Evolutionary conservation across 2,797 vertebrate species (phyloP).

Genomic region (Poeciliopsis infans): DNA sequence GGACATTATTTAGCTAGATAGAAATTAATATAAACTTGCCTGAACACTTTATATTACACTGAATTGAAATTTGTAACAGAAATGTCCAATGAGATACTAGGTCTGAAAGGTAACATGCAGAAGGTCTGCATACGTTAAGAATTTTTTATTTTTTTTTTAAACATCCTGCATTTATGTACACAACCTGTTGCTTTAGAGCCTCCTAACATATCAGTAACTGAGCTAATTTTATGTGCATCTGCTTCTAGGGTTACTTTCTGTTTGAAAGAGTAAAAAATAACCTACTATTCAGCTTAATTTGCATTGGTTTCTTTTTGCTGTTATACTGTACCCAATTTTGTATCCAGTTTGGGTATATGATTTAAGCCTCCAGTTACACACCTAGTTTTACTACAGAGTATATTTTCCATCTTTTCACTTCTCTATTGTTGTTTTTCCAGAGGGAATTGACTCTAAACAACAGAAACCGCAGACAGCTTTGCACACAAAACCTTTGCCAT

Average conservation of each 20-base stretch:
- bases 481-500: neutral
- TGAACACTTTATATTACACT: neutral
- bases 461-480: neutral
- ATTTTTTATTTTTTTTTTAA: neutral
- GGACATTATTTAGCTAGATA: neutral
- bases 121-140: neutral
- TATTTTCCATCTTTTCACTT: neutral
- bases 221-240: neutral
- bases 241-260: neutral
- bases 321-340: neutral
- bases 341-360: neutral
- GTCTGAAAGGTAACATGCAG: neutral
- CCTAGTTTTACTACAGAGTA: neutral
- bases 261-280: neutral
- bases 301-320: neutral
- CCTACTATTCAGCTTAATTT: neutral
- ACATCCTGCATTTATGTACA: neutral
- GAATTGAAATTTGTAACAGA: neutral
- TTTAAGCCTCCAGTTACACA: neutral
- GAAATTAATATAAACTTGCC: neutral
- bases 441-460: neutral
- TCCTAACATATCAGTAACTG: neutral
- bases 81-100: neutral
- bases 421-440: neutral
- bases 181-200: neutral